phyloP scores from a whole-genome alignment of 2,888 invertebrate genomes.

The Drosophila merina region DNA sequence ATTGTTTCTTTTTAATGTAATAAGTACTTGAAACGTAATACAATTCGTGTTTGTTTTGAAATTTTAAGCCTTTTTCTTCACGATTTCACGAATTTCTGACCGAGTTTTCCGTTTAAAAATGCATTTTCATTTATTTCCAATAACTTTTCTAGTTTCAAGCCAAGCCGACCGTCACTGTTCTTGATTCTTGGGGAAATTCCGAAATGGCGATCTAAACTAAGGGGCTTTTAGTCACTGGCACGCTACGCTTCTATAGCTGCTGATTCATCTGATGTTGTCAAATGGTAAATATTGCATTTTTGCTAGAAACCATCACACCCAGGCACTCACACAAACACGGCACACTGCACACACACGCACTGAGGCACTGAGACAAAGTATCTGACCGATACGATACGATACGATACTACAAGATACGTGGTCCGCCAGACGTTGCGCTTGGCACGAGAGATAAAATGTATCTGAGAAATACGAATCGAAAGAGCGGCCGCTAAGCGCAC shows the following conservation, averaged over 20 bases:
- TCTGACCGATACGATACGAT: slow-evolving; percentile 53
- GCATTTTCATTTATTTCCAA: background rate
- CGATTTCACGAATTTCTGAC: slow-evolving; percentile 19
- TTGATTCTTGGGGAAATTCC: background rate
- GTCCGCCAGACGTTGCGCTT: slow-evolving; percentile 75
- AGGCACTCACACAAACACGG: slow-evolving; percentile 20
- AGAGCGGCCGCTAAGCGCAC: slow-evolving; percentile 73
- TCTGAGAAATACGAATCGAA: slow-evolving; percentile 53
- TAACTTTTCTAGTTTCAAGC: background rate
- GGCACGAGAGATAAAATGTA: slow-evolving; percentile 82
- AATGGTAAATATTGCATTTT: slow-evolving; percentile 37
- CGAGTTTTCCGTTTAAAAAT: background rate
- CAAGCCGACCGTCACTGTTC: slow-evolving; percentile 6
- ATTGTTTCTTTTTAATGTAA: slow-evolving; percentile 3
- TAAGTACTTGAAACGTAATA: slow-evolving; percentile 1
- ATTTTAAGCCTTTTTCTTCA: slow-evolving; percentile 20
- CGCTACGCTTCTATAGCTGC: background rate
- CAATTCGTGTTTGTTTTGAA: slow-evolving; percentile 5
- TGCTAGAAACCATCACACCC: slow-evolving; percentile 27
- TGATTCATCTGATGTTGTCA: slow-evolving; percentile 36
- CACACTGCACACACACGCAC: slow-evolving; percentile 42
- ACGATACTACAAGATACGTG: slow-evolving; percentile 54
- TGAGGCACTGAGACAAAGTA: slow-evolving; percentile 25
- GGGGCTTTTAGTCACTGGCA: slow-evolving; percentile 18
- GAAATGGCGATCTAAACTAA: background rate